These are phyloP conservation scores for Pseudoatta argentina DNA, from an alignment of 1,140 invertebrate species.

Conservation along the genomic window DNA sequence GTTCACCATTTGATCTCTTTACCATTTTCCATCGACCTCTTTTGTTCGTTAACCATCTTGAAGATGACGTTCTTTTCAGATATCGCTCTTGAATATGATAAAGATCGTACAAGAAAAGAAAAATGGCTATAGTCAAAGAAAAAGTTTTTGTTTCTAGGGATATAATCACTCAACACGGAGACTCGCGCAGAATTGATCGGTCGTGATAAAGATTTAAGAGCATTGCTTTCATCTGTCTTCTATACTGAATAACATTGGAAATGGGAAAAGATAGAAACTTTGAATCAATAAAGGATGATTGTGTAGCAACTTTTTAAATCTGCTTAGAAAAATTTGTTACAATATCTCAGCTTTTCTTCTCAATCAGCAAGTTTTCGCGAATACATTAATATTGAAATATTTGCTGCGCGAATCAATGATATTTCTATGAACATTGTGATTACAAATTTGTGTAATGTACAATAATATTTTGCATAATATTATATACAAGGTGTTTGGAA, in stretches of 20 bases:
- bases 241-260: background rate
- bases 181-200: conserved; percentile 16
- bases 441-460: background rate
- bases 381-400: conserved; percentile 2
- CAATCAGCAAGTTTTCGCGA: background rate
- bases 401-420: background rate
- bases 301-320: no score
- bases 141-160: conserved; percentile 10
- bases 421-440: background rate
- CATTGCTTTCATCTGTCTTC: background rate
- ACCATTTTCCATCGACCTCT: conserved; percentile 53
- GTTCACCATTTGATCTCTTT: conserved; percentile 66
- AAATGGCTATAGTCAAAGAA: background rate
- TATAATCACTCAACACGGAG: conserved; percentile 15
- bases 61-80: conserved; percentile 39
- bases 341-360: background rate
- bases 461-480: background rate
- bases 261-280: background rate
- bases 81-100: conserved; percentile 1
- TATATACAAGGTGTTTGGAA: background rate
- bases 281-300: conserved; percentile 9
- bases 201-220: background rate
- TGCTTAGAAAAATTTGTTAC: background rate
- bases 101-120: conserved; percentile 9
- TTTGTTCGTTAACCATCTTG: conserved; percentile 47